A percentile compares a stretch with the other conserved stretches of the same genome.
These are phyloP conservation scores for Vanacampus margaritifer DNA, from an alignment of 2,113 vertebrate species.

Conservation along the genomic window DNA sequence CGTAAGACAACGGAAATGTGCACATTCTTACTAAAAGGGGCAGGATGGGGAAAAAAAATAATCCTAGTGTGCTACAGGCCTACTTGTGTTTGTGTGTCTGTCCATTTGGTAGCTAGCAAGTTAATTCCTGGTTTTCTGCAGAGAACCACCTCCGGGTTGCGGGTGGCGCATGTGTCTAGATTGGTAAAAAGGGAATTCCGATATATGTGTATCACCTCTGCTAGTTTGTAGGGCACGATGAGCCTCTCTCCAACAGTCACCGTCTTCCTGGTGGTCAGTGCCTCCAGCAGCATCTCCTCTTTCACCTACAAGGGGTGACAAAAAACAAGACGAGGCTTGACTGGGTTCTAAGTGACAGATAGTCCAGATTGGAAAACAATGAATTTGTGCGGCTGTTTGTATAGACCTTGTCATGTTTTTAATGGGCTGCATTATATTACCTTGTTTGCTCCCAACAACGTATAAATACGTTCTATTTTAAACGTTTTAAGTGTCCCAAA, in stretches of 20 bases:
- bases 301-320: constrained; percentile 78
- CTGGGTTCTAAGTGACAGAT: not conserved
- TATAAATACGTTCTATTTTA: too few species aligned
- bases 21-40: not conserved
- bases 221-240: constrained; percentile 90
- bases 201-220: constrained; percentile 78
- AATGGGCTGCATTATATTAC: too few species aligned
- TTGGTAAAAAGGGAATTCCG: not conserved
- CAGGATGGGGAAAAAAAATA: not conserved
- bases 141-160: too few species aligned
- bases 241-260: constrained; percentile 95
- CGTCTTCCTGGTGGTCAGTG: constrained; percentile 92
- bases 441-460: too few species aligned
- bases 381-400: not conserved
- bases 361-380: not conserved
- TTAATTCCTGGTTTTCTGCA: not conserved
- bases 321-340: not conserved
- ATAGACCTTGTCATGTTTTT: too few species aligned
- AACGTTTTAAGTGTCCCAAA: too few species aligned
- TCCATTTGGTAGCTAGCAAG: not conserved
- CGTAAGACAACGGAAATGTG: not conserved
- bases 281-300: constrained; percentile 96
- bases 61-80: too few species aligned
- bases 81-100: not conserved
- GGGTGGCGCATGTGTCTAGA: not conserved